Evolutionary conservation across 2,797 vertebrate species (phyloP), one percentile per base, ranked within the genome.

Genomic region (Sciaenops ocellatus): DNA sequence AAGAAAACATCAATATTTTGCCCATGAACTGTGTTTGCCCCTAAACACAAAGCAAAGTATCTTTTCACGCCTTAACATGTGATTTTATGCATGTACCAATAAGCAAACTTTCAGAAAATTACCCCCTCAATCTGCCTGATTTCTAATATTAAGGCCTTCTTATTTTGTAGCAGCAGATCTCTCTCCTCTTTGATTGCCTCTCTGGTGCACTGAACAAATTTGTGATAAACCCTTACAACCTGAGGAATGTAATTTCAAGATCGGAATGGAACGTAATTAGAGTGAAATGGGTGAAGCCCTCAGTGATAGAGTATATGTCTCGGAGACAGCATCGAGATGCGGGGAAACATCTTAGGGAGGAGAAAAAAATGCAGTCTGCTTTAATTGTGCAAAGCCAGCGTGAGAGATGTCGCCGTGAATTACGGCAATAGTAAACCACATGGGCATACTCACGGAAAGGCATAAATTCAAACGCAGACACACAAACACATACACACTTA

Each of bases 321-420:
- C 30, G 17, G 28, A 68, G 67, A 60, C 46, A 52, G 51, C 78
- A 76, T 59, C 30, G 15, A 56, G 50, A 80, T 76, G 66, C 38
- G 4, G 50, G 66, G 64, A 76, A 83, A 83, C 52, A 60, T 88
- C 70, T 85, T 59, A 34, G 69, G 77, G n/a, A 62, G 1, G 24
- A 34, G 18, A n/a, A 13, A 84, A 85, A 78, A 81, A 85, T 38
- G 55, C 80, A 84, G 85, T 80, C 69, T 66, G 79, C 80, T 88
- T 82, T 90, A 92, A 93, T 91, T 92, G 90, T 84, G 68, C 63
- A 80, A 87, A 91, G 71, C 73, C 85, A 86, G 89, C 65, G 44
- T 76, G 84, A 85, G 83, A 78, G 79, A 72, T 56, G 81, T 75
- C 75, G 59, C 71, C 61, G 80, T 91, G 78, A 92, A 91, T 92